Percentiles rank a stretch among this genome's conserved stretches.
These are phyloP conservation scores for Temnothorax ravouxi DNA, from an alignment of 2,888 invertebrate genomes.

Conservation along the genomic window DNA sequence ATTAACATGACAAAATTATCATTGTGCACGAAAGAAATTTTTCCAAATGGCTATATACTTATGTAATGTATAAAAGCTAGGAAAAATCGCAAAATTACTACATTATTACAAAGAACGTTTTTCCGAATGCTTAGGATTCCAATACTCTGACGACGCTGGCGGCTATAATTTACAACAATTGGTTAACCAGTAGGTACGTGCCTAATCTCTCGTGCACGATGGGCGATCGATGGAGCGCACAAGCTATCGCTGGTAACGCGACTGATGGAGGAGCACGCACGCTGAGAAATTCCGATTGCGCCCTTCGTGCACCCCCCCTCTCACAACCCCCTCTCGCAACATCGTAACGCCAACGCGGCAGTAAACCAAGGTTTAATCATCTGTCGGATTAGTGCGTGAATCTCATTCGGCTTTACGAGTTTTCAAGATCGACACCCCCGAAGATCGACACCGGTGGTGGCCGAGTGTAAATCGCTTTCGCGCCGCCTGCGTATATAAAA, in stretches of 20 bases:
- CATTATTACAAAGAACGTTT: neutral
- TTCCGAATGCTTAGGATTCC: neutral
- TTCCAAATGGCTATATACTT: neutral
- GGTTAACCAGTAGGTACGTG: slow-evolving; percentile 31
- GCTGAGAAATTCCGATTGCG: slow-evolving; percentile 52
- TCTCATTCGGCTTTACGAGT: slow-evolving; percentile 86
- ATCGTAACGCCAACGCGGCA: slow-evolving; percentile 74
- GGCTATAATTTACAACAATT: slow-evolving; percentile 45
- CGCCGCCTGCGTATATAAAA: slow-evolving; percentile 33
- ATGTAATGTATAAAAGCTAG: neutral
- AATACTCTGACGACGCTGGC: neutral
- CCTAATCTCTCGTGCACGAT: slow-evolving; percentile 48
- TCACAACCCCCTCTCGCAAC: slow-evolving; percentile 59
- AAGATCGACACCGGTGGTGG: slow-evolving; percentile 48
- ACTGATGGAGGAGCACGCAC: slow-evolving; percentile 55
- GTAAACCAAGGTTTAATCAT: slow-evolving; percentile 83
- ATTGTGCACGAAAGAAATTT: neutral
- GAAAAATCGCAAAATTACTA: neutral
- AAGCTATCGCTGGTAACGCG: slow-evolving; percentile 40
- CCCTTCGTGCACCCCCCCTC: slow-evolving; percentile 40
- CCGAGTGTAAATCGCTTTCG: slow-evolving; percentile 59
- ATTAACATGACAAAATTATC: neutral
- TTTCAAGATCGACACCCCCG: slow-evolving; percentile 80
- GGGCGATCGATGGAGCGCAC: slow-evolving; percentile 41
- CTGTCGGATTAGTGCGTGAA: slow-evolving; percentile 82